These are phyloP conservation scores for Schizaphis graminum DNA, from an alignment of 2,888 invertebrate genomes.

Conservation along the genomic window DNA sequence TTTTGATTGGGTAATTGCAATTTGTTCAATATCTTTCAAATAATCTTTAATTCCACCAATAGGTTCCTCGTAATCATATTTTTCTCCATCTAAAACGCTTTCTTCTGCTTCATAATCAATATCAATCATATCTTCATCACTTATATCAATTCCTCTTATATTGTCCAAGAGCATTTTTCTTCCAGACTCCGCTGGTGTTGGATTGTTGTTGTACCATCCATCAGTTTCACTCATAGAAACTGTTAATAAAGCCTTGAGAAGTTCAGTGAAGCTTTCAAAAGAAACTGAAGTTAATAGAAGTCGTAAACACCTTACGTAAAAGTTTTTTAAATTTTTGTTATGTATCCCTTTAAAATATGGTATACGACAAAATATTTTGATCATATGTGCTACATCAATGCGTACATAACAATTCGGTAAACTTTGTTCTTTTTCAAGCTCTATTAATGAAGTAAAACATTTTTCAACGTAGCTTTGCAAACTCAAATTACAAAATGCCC, in stretches of 20 bases:
- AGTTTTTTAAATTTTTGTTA: too few species aligned
- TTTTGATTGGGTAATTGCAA: not conserved
- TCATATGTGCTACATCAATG: too few species aligned
- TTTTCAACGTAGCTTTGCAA: too few species aligned
- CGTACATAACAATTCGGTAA: too few species aligned
- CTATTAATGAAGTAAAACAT: too few species aligned
- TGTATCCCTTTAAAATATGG: too few species aligned
- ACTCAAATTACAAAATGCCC: too few species aligned
- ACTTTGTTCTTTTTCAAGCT: too few species aligned
- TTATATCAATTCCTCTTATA: not conserved
- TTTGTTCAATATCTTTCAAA: not conserved
- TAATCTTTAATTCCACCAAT: not conserved
- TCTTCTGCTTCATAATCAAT: not conserved
- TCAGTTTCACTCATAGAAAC: not conserved
- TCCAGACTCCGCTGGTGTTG: too few species aligned
- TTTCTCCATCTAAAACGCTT: too few species aligned
- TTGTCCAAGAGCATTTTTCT: not conserved
- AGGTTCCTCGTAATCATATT: not conserved
- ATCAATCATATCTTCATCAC: not conserved
- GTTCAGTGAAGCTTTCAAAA: not conserved
- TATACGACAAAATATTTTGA: too few species aligned
- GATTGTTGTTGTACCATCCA: not conserved
- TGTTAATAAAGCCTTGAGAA: not conserved
- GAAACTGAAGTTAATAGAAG: not conserved
- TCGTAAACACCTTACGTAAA: not conserved